These are phyloP conservation scores for Carlito syrichta DNA, from an alignment of 2,113 vertebrate species.

Conservation along the genomic window DNA sequence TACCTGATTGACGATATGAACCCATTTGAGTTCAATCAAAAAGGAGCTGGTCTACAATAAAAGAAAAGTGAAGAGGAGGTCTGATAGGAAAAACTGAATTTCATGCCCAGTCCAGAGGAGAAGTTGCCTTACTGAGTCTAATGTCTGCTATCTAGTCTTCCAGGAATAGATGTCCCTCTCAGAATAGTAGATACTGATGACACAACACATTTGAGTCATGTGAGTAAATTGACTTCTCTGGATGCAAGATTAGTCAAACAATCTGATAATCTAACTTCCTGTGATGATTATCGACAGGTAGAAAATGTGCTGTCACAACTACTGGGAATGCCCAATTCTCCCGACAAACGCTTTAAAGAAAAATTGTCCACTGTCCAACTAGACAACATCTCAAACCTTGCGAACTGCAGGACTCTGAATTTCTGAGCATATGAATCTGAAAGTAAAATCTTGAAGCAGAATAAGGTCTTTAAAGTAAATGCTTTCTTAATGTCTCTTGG, in stretches of 20 bases:
- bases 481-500: background rate
- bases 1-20: background rate
- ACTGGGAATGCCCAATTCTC: background rate
- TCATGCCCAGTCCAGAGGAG: background rate
- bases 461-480: background rate
- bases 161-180: background rate
- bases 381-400: background rate
- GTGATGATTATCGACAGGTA: background rate
- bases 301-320: background rate
- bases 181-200: background rate
- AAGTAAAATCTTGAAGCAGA: background rate
- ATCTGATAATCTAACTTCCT: background rate
- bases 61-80: background rate
- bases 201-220: background rate
- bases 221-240: background rate
- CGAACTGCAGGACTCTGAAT: background rate
- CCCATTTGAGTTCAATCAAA: background rate
- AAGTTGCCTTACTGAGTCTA: background rate
- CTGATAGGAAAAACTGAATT: background rate
- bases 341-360: background rate
- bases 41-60: background rate
- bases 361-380: background rate
- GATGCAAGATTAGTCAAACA: background rate
- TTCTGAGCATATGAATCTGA: background rate
- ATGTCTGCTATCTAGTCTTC: background rate